A percentile compares a stretch with the other conserved stretches of the same genome.
Evolutionary conservation across 2,888 invertebrate species (phyloP).

Genomic region (Oeneis ivallda): DNA sequence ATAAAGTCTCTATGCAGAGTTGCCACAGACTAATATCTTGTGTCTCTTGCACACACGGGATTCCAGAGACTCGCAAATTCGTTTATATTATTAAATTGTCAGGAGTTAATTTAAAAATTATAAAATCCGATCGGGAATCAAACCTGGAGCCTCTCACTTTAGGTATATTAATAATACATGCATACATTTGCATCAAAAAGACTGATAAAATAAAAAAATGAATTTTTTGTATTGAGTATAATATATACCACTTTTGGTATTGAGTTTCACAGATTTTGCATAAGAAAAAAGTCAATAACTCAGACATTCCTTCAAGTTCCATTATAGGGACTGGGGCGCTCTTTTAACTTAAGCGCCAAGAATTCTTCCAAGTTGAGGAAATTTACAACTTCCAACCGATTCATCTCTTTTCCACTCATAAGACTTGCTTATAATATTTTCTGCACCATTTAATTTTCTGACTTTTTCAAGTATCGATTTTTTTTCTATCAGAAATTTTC

Average conservation of each 20-base stretch:
- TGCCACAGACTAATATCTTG: too few species aligned
- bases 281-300: constrained; percentile 10
- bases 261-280: constrained; percentile 8
- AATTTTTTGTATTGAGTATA: too few species aligned
- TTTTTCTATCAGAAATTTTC: too few species aligned
- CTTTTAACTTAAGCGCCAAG: constrained; percentile 6
- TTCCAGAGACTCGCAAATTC: too few species aligned
- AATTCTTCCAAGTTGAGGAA: constrained; percentile 9
- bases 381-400: constrained; percentile 7
- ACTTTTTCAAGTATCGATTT: neutral
- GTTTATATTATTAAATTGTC: too few species aligned
- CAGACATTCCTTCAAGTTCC: constrained; percentile 14
- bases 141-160: too few species aligned
- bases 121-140: too few species aligned
- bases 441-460: neutral
- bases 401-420: neutral
- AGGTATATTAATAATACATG: too few species aligned
- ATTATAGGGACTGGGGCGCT: constrained; percentile 5
- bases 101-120: too few species aligned
- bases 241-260: neutral
- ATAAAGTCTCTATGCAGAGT: too few species aligned
- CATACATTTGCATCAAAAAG: too few species aligned
- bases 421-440: constrained; percentile 1
- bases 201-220: neutral
- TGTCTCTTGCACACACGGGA: too few species aligned